These are phyloP conservation scores for Clavelina lepadiformis DNA, from an alignment of 23 tunicate genomes.

Conservation along the genomic window DNA sequence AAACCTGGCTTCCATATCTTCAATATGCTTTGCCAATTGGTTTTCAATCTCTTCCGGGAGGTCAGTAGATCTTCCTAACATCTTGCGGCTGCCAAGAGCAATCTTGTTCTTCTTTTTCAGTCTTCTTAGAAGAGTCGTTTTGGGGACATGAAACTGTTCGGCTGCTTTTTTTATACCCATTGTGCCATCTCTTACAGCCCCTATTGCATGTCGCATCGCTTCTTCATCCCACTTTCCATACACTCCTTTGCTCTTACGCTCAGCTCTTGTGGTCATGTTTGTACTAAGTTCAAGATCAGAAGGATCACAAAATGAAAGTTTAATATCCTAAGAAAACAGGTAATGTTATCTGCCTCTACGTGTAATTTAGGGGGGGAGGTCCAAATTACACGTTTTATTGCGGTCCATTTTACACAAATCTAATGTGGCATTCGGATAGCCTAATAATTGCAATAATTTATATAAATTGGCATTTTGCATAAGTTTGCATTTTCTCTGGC, in stretches of 20 bases:
- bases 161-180: slow-evolving; percentile 9
- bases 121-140: slow-evolving; percentile 3
- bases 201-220: slow-evolving; percentile 6
- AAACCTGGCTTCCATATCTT: slow-evolving; percentile 18
- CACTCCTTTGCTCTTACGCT: slow-evolving; percentile 7
- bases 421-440: too few relatives aligned
- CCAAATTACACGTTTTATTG: too few relatives aligned
- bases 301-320: too few relatives aligned
- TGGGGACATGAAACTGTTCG: slow-evolving; percentile 15
- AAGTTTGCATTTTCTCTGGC: too few relatives aligned
- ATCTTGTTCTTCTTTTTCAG: neutral
- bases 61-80: neutral
- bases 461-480: too few relatives aligned
- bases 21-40: slow-evolving; percentile 3
- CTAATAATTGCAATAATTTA: too few relatives aligned
- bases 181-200: neutral
- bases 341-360: too few relatives aligned
- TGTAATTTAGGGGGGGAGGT: too few relatives aligned
- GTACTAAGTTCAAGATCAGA: neutral
- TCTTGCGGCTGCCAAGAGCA: slow-evolving; percentile 1
- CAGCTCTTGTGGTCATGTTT: slow-evolving; percentile 7
- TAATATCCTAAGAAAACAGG: too few relatives aligned
- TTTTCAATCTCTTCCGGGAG: slow-evolving; percentile 3
- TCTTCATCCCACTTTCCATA: neutral
- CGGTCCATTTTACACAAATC: too few relatives aligned